Evolutionary conservation across 2,113 vertebrate genomes (phyloP).

Genomic region (Podarcis muralis): DNA sequence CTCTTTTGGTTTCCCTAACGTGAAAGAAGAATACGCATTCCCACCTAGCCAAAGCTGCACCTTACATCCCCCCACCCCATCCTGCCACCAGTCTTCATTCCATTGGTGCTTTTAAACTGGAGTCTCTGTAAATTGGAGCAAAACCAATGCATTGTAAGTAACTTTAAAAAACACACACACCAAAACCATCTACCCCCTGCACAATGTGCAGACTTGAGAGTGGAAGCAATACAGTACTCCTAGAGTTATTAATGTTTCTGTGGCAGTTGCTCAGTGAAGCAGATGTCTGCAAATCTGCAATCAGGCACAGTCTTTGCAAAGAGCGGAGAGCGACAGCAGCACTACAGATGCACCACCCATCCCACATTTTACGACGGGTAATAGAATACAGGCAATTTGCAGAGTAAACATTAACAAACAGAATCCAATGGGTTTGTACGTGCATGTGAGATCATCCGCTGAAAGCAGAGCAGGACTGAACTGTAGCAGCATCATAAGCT

Average conservation of each 20-base stretch:
- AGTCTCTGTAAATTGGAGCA: background rate
- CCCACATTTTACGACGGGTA: background rate
- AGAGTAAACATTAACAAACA: background rate
- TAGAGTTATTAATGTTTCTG: background rate
- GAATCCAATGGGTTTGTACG: background rate
- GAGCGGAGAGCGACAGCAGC: background rate
- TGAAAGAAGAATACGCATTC: background rate
- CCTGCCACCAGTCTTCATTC: background rate
- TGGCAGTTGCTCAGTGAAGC: background rate
- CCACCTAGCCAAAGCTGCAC: background rate
- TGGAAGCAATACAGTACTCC: background rate
- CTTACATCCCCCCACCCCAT: background rate
- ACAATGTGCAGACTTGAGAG: background rate
- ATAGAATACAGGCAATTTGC: background rate
- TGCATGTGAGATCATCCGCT: background rate
- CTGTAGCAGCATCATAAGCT: background rate
- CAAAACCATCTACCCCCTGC: background rate
- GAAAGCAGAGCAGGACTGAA: background rate
- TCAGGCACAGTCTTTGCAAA: background rate
- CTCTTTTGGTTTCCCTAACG: background rate
- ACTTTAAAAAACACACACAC: background rate
- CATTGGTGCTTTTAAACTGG: background rate
- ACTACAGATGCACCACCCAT: background rate
- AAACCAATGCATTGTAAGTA: background rate
- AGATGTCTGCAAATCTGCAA: slow-evolving; percentile 1